Percentiles rank a stretch among this genome's conserved stretches.
Conservation (phyloP, 2,888 invertebrate species). For the Camponotus fellah region DNA sequence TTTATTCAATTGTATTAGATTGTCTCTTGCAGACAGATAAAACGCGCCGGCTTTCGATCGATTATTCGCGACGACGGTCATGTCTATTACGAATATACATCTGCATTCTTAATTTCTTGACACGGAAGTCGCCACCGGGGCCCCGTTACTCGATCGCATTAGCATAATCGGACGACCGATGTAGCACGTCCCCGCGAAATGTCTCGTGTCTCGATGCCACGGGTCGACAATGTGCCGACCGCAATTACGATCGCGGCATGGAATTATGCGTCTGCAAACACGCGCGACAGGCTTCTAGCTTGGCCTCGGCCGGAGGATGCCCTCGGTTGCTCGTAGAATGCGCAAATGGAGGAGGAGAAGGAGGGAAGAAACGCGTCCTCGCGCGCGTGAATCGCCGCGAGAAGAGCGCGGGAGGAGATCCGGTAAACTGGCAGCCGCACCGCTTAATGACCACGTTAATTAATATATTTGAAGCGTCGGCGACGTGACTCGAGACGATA, state of each 20-base stretch:
- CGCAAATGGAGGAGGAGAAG: neutral
- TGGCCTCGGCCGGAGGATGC: slow-evolving; percentile 28
- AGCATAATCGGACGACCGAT: slow-evolving; percentile 67
- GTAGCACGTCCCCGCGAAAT: slow-evolving; percentile 69
- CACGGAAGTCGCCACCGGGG: slow-evolving; percentile 43
- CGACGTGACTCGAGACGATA: slow-evolving; percentile 64
- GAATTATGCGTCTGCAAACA: slow-evolving; percentile 67
- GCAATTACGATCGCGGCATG: slow-evolving; percentile 55
- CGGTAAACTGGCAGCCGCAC: slow-evolving; percentile 61
- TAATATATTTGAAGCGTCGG: slow-evolving; percentile 83
- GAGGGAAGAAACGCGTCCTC: slow-evolving; percentile 25
- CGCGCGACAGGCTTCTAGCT: slow-evolving; percentile 33
- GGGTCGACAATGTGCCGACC: slow-evolving; percentile 57
- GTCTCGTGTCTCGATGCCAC: slow-evolving; percentile 54
- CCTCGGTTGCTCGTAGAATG: slow-evolving; percentile 32
- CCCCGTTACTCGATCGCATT: slow-evolving; percentile 69
- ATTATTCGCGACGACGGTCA: neutral
- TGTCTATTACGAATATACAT: slow-evolving; percentile 33
- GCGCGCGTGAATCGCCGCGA: slow-evolving; percentile 17
- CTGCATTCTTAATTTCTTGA: slow-evolving; percentile 46
- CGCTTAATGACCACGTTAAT: slow-evolving; percentile 85
- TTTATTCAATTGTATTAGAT: slow-evolving; percentile 4
- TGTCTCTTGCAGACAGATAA: neutral
- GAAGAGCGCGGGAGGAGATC: slow-evolving; percentile 52
- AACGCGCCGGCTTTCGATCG: neutral